Conservation (phyloP, 2,888 invertebrate genomes). For the Sarcophaga caerulescens region DNA sequence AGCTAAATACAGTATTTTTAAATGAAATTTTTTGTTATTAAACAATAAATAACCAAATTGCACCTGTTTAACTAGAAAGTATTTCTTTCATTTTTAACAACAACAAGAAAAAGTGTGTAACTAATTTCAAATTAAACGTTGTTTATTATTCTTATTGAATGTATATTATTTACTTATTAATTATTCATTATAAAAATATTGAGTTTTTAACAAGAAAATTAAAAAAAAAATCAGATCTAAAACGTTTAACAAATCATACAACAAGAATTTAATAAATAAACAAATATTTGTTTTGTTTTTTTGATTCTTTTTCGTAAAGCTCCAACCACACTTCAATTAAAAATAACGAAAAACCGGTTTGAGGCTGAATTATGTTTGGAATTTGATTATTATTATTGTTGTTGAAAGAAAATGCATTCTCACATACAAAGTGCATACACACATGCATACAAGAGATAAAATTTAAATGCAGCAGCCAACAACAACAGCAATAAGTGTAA, state of each 20-base stretch:
- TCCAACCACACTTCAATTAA: too few species aligned
- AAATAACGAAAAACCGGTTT: neutral
- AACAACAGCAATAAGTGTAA: slow-evolving; percentile 24
- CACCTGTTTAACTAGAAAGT: slow-evolving; percentile 45
- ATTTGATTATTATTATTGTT: neutral
- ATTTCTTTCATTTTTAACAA: slow-evolving; percentile 31
- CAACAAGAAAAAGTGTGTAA: slow-evolving; percentile 47
- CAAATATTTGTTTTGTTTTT: neutral
- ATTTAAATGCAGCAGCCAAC: neutral
- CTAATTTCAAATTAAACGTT: slow-evolving; percentile 36
- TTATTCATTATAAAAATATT: neutral
- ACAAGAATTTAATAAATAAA: neutral
- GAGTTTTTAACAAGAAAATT: neutral
- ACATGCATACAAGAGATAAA: too few species aligned
- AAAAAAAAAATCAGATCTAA: neutral
- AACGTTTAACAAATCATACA: neutral
- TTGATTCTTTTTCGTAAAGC: neutral
- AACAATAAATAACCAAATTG: slow-evolving; percentile 21
- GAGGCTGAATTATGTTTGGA: neutral
- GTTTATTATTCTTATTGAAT: neutral
- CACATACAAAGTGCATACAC: too few species aligned
- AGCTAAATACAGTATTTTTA: slow-evolving; percentile 23
- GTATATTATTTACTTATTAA: neutral
- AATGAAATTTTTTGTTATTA: slow-evolving; percentile 32
- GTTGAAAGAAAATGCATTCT: neutral